phyloP scores from a whole-genome alignment of 2,113 vertebrate species.

The Clarias magur region DNA sequence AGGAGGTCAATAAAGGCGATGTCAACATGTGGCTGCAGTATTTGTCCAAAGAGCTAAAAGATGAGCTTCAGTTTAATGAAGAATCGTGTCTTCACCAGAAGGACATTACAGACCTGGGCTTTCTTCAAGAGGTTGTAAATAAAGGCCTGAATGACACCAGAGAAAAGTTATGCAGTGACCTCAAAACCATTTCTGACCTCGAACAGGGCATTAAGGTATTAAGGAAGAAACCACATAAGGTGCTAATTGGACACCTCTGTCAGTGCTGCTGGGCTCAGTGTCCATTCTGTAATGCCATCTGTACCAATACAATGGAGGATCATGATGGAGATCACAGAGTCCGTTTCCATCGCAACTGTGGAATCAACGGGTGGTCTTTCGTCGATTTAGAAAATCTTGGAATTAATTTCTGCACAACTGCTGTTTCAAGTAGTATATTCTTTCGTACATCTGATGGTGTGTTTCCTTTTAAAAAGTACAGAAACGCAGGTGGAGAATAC shows the following conservation, averaged over 20 bases:
- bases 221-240: conserved; percentile 23
- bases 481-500: conserved; percentile 35
- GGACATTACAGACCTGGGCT: conserved; percentile 50
- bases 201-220: conserved; percentile 16
- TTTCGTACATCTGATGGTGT: conserved; percentile 8
- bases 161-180: background rate
- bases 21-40: conserved; percentile 39
- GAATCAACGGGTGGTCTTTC: conserved; percentile 29
- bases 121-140: conserved; percentile 34
- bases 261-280: conserved; percentile 12
- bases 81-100: conserved; percentile 13
- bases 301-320: conserved; percentile 22
- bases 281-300: conserved; percentile 24
- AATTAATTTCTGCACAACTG: conserved; percentile 60
- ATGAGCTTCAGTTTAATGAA: conserved; percentile 45
- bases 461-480: conserved; percentile 28
- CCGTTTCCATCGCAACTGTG: conserved; percentile 50
- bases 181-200: background rate
- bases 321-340: conserved; percentile 29
- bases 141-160: background rate
- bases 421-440: rapidly evolving
- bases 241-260: conserved; percentile 44
- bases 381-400: conserved; percentile 17
- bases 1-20: background rate
- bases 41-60: conserved; percentile 31